These are phyloP conservation scores for Lagorchestes hirsutus DNA, from an alignment of 2,797 vertebrate species.

Conservation along the genomic window DNA sequence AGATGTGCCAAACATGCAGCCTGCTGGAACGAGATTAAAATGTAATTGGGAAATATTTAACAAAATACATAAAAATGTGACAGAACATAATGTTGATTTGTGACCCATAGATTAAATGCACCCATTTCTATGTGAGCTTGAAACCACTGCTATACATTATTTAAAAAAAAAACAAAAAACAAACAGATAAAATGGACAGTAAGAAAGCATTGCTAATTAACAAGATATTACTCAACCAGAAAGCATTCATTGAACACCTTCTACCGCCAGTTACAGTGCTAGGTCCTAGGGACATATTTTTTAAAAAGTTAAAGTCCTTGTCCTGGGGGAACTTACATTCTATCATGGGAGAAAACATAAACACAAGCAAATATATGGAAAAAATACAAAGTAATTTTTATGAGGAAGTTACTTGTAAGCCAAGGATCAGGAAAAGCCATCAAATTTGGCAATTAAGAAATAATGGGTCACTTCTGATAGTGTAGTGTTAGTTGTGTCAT, in stretches of 20 bases:
- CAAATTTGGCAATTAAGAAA: not conserved
- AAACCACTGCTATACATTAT: not conserved
- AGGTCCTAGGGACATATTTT: not conserved
- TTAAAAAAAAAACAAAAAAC: not conserved
- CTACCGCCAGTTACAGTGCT: not conserved
- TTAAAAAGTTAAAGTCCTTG: not conserved
- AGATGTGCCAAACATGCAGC: not conserved
- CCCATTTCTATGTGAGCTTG: not conserved
- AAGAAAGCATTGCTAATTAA: not conserved
- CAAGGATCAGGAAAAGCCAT: not conserved
- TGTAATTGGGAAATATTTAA: not conserved
- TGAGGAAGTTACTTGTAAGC: not conserved
- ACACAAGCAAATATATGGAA: not conserved
- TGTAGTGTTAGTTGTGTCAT: not conserved
- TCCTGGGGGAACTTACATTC: not conserved
- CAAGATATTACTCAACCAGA: not conserved
- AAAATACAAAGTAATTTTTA: not conserved
- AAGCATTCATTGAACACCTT: not conserved
- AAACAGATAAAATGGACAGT: not conserved
- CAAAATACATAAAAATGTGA: not conserved
- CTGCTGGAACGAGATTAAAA: not conserved
- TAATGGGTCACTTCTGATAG: not conserved
- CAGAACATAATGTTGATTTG: not conserved
- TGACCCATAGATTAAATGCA: not conserved
- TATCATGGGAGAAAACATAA: not conserved